Base-by-base conservation (phyloP, 2,113 vertebrate species). In the Dromiciops gliroides region DNA sequence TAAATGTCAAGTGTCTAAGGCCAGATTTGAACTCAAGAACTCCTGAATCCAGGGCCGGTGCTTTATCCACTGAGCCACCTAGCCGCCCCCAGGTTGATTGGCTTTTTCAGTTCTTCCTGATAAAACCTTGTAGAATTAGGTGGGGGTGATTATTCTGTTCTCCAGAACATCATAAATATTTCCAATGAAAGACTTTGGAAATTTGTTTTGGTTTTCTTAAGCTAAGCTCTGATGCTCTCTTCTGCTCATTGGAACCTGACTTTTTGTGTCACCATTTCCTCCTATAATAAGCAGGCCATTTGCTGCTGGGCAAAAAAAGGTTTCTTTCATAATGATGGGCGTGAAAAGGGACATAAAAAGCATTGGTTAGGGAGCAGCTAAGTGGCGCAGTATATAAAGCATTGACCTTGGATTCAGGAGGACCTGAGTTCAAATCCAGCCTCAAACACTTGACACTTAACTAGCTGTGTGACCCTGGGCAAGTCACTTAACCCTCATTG, bases 171-270 rank as follows among this genome's bases (percentile, higher is more conserved):
- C 93, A 91, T 89, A 92, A 0, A 75, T 52, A 94, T 91, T 48
- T 90, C 28, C 24, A 91, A 48, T 94, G 60, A 95, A 92, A 95
- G 83, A 11, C 91, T 52, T 92, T 25, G 26, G 51, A 53, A 0
- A 4, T 53, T 75, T 93, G 11, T 91, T 92, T 94, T 94, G 44
- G 60, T 93, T 96, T 96, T 97, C 49, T 89, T 92, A 60, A 89
- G 23, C 50, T 93, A 56, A 95, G 92, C 89, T 75, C 91, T n/a
- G n/a, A 9, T 53, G n/a, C 56, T 91, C 10, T n/a, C 4, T 93
- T 94, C 48, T 91, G 90, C 60, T 96, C n/a, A 50, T 92, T 95
- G 88, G 56, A 94, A 90, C 12, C n/a, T 16, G 19, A 50, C 44
- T 91, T 51, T 95, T 93, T 53, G 53, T 96, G 92, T 89, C 8